Evolutionary conservation across 2,797 vertebrate genomes (phyloP), one percentile per base, ranked within the genome.

Genomic region (Apodemus agrarius): DNA sequence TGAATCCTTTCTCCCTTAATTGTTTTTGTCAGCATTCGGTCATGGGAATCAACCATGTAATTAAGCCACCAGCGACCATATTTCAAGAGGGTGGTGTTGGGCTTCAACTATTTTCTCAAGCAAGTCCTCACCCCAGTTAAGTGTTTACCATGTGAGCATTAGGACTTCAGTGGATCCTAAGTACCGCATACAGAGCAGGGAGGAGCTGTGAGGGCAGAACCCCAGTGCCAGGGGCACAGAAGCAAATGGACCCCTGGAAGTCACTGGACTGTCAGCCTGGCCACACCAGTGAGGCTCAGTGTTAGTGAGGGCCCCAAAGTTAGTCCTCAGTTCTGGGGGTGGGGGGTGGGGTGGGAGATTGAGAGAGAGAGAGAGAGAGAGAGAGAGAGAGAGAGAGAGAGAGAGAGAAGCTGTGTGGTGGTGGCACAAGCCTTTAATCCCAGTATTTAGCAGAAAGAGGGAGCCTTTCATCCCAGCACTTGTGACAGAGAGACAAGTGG

Each of bases 71-170:
- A 54, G 16, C 29, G 14, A 57, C 49, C 49, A 13, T n/a, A 99
- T 24, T 22, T 26, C 92, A 99, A 97, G 90, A 97, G 67, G 67
- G 9, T 22, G 52, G 31, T 17, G 79, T 37, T 81, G n/a, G 80
- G 54, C 34, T 82, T 82, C 29, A 82, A 19, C 54, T 82, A 37
- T 59, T 82, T 82, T n/a, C n/a, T 82, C 29, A 34, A 79, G 46
- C 4, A 17, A 79, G 29, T 52, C 29, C 29, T 79, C 76, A 46
- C 24, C 0, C 24, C 26, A 9, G 14, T 1, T 49, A 78, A 78
- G 40, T 2, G 13, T 26, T 29, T 76, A 43, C 43, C 75, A 49
- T 29, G 43, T 46, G 26, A 46, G 7, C 43, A 31, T 31, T 49
- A 7, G 37, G 21, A 24, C 10, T 37, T 74, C 10, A 40, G 72